Evolutionary conservation across 1,140 invertebrate genomes (phyloP).

Genomic region (Megathymus violae): DNA sequence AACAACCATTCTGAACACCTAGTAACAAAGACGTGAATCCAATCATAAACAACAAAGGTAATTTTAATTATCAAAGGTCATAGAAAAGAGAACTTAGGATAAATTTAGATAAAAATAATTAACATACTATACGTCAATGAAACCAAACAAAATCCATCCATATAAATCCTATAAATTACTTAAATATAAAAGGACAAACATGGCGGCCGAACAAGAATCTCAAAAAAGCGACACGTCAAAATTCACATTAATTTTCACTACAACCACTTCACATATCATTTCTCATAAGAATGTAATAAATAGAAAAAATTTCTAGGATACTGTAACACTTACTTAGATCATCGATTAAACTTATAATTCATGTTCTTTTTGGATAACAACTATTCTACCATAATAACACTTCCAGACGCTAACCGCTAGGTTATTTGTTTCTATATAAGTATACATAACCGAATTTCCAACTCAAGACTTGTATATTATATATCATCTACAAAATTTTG

Average conservation of each 20-base stretch:
- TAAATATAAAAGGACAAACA: conserved; percentile 79
- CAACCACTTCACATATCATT: conserved; percentile 33
- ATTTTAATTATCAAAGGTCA: conserved; percentile 25
- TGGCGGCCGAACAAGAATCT: conserved; percentile 75
- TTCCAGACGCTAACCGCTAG: conserved; percentile 68
- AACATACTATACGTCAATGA: conserved; percentile 9
- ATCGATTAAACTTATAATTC: conserved; percentile 67
- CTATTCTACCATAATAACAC: conserved; percentile 63
- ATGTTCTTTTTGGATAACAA: conserved; percentile 72
- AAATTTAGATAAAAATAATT: conserved; percentile 20
- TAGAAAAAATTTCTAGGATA: conserved; percentile 45
- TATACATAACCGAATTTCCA: conserved; percentile 54
- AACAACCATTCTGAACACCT: conserved; percentile 85
- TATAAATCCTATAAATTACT: conserved; percentile 40
- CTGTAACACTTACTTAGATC: conserved; percentile 68
- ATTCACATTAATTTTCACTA: conserved; percentile 55
- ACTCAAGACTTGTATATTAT: conserved; percentile 45
- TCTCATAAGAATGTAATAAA: conserved; percentile 31
- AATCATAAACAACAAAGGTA: conserved; percentile 39
- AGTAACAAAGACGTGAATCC: conserved; percentile 68
- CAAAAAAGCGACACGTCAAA: conserved; percentile 79
- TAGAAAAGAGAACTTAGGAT: conserved; percentile 4
- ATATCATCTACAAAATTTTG: conserved; percentile 48
- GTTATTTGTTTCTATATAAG: conserved; percentile 68
- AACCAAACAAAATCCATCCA: conserved; percentile 5